phyloP scores from a whole-genome alignment of 92 coral and sea anemone species.

The Phenganax stokvisi region DNA sequence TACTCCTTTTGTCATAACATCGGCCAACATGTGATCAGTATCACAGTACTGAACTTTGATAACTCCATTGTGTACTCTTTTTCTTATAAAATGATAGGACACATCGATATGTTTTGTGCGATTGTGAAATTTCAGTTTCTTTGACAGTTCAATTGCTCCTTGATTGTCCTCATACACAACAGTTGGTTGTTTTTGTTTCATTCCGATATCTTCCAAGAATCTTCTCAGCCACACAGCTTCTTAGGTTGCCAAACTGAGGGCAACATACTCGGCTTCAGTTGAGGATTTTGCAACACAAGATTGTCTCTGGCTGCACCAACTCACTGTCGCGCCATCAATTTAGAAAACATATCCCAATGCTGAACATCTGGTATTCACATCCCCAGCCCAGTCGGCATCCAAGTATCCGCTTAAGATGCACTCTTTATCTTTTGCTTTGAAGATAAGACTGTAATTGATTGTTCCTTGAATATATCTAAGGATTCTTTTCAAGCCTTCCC shows the following conservation, averaged over 20 bases:
- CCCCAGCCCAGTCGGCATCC: conserved; percentile 44
- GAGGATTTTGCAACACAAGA: conserved; percentile 37
- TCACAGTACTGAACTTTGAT: conserved; percentile 28
- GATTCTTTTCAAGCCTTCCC: not conserved
- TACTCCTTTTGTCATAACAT: conserved; percentile 34
- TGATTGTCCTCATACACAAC: not conserved
- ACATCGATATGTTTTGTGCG: conserved; percentile 45
- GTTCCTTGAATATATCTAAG: not conserved
- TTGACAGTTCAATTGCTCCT: conserved; percentile 42
- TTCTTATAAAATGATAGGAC: conserved; percentile 31
- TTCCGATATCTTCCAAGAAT: conserved; percentile 30
- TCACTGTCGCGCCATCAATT: conserved; percentile 32
- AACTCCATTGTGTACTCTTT: not conserved
- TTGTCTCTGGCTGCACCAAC: conserved; percentile 42
- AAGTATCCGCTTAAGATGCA: conserved; percentile 17
- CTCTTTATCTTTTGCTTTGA: not conserved
- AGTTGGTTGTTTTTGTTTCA: conserved; percentile 28
- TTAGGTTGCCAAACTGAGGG: conserved; percentile 24
- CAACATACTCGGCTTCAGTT: not conserved
- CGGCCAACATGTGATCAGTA: conserved; percentile 31
- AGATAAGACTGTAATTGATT: not conserved
- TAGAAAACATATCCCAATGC: conserved; percentile 37
- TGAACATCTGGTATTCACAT: conserved; percentile 13
- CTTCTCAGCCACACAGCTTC: conserved; percentile 40
- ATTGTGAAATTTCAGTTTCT: conserved; percentile 36